Conservation (phyloP, 1,140 invertebrate species). For the Penaeus chinensis region DNA sequence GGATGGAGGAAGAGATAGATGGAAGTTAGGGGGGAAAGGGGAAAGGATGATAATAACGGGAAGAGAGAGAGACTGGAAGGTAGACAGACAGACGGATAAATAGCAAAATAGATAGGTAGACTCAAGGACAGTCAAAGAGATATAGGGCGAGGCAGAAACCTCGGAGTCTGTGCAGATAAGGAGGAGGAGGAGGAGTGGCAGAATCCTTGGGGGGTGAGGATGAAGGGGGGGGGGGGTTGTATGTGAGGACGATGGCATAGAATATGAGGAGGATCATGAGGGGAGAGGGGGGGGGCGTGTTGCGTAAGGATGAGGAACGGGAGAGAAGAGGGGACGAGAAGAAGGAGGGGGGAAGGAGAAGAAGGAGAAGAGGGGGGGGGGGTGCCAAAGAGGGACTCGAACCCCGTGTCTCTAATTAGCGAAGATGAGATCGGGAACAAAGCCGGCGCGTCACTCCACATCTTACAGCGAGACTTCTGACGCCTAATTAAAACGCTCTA, state of each 20-base stretch:
- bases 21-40: no score
- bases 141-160: neutral
- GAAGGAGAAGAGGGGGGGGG: neutral
- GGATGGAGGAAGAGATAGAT: no score
- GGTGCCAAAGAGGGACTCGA: neutral
- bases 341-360: neutral
- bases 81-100: no score
- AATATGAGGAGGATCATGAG: neutral
- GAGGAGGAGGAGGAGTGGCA: neutral
- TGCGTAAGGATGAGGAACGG: neutral
- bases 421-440: slow-evolving; percentile 35
- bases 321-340: neutral
- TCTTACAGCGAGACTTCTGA: slow-evolving; percentile 23
- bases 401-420: slow-evolving; percentile 31
- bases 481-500: slow-evolving; percentile 36
- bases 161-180: no score
- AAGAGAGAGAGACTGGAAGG: no score
- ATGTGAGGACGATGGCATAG: no score
- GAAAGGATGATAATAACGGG: no score
- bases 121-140: no score
- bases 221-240: neutral
- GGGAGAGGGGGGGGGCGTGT: neutral
- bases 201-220: neutral
- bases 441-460: slow-evolving; percentile 29
- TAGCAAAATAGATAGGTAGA: no score